Conservation (phyloP, 1,140 invertebrate genomes). For the Cheumatopsyche charites region DNA sequence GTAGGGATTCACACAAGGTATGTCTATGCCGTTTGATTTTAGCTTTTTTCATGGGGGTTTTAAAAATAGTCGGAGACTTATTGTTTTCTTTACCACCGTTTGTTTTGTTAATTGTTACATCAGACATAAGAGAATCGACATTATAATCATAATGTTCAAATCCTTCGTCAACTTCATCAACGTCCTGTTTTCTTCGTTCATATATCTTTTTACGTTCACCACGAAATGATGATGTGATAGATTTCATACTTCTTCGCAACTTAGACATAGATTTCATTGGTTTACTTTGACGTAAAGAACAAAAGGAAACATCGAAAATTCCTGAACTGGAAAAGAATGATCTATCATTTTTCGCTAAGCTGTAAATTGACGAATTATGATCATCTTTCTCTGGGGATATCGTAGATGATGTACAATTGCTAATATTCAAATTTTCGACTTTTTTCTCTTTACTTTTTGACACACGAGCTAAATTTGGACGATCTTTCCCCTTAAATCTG, state of each 20-base stretch:
- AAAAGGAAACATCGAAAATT: slow-evolving; percentile 61
- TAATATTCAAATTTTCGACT: slow-evolving; percentile 27
- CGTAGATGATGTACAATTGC: slow-evolving; percentile 57
- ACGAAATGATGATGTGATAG: slow-evolving; percentile 60
- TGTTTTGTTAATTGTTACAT: slow-evolving; percentile 51
- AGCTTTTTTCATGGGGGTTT: slow-evolving; percentile 39
- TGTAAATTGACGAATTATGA: slow-evolving; percentile 59
- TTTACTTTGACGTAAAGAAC: slow-evolving; percentile 58
- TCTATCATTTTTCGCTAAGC: slow-evolving; percentile 50
- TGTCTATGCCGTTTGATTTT: slow-evolving; percentile 24
- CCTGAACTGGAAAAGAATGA: slow-evolving; percentile 54
- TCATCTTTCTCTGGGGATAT: slow-evolving; percentile 59
- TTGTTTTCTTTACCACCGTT: slow-evolving; percentile 33
- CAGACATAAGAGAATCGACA: no score
- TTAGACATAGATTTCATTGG: slow-evolving; percentile 59
- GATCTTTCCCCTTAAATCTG: slow-evolving; percentile 57
- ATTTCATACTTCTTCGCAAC: slow-evolving; percentile 59
- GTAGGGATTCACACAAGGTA: slow-evolving; percentile 11
- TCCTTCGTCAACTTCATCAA: not conserved
- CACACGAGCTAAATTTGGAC: slow-evolving; percentile 32
- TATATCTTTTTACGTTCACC: slow-evolving; percentile 62
- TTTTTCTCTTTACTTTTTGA: slow-evolving; percentile 27
- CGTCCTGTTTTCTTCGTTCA: slow-evolving; percentile 53
- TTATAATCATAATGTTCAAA: not conserved
- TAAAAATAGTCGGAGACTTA: slow-evolving; percentile 51